These are phyloP conservation scores for Calameuta pallipes DNA, from an alignment of 2,888 invertebrate genomes.

Conservation along the genomic window DNA sequence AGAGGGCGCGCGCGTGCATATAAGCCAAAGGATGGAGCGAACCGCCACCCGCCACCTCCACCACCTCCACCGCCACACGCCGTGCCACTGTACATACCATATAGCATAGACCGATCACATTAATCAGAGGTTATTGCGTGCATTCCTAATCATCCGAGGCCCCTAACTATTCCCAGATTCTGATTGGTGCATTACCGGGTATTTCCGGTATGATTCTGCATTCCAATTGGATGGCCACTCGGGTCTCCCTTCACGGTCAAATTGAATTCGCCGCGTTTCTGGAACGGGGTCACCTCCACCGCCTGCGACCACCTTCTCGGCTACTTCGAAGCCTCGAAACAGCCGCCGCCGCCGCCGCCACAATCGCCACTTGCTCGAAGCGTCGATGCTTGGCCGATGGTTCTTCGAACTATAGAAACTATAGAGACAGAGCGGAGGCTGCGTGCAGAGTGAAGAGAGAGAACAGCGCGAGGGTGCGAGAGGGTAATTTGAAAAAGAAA, in stretches of 20 bases:
- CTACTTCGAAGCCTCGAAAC: conserved; percentile 16
- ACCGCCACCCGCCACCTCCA: conserved; percentile 24
- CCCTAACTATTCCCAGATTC: conserved; percentile 66
- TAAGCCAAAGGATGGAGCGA: conserved; percentile 55
- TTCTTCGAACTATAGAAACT: not conserved
- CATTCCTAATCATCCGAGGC: conserved; percentile 66
- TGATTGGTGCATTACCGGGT: conserved; percentile 67
- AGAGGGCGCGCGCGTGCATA: conserved; percentile 41
- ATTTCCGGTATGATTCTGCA: conserved; percentile 66
- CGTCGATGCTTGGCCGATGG: not conserved
- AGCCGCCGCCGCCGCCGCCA: not conserved
- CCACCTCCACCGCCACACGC: conserved; percentile 22
- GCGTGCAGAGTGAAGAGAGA: not conserved
- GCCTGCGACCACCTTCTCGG: not conserved
- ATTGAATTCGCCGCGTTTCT: conserved; percentile 6
- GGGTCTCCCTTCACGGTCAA: not conserved
- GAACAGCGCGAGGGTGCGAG: not conserved
- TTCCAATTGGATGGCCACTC: conserved; percentile 71
- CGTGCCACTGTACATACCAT: conserved; percentile 41
- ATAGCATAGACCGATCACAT: conserved; percentile 64
- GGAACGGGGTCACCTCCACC: conserved; percentile 14
- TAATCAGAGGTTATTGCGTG: conserved; percentile 68
- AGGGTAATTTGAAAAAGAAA: not conserved
- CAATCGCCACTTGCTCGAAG: not conserved
- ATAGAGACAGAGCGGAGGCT: not conserved